phyloP scores from a whole-genome alignment of 1,140 invertebrate genomes.

The Lineus longissimus region DNA sequence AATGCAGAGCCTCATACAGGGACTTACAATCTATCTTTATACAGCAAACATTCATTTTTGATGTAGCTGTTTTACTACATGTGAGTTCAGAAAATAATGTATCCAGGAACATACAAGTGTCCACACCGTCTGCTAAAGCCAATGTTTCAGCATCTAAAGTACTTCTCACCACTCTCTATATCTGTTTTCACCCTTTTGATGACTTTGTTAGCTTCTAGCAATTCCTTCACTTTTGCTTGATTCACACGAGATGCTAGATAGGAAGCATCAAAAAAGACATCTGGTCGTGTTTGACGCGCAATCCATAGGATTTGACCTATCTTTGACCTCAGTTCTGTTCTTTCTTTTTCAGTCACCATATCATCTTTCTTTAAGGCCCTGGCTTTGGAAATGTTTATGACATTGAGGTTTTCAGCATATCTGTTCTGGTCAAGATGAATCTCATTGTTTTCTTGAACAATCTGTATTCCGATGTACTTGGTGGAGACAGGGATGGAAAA shows the following conservation, averaged over 20 bases:
- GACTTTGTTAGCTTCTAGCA: slow-evolving; percentile 18
- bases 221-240: slow-evolving; percentile 11
- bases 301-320: slow-evolving; percentile 22
- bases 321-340: slow-evolving; percentile 7
- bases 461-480: slow-evolving; percentile 15
- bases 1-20: slow-evolving; percentile 15
- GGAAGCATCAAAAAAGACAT: too few relatives aligned
- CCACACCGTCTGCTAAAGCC: not conserved
- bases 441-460: not conserved
- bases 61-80: not conserved
- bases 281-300: slow-evolving; percentile 20
- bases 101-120: not conserved
- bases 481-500: too few relatives aligned
- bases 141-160: slow-evolving; percentile 6
- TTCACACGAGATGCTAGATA: slow-evolving; percentile 16
- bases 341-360: slow-evolving; percentile 4
- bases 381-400: not conserved
- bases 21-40: slow-evolving; percentile 17
- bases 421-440: slow-evolving; percentile 15
- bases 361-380: not conserved
- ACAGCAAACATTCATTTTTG: slow-evolving; percentile 10
- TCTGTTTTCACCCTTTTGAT: slow-evolving; percentile 4
- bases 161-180: slow-evolving; percentile 8
- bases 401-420: slow-evolving; percentile 12
- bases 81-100: not conserved